phyloP scores from a whole-genome alignment of 64 coral and sea anemone species.

The Montipora sp. region DNA sequence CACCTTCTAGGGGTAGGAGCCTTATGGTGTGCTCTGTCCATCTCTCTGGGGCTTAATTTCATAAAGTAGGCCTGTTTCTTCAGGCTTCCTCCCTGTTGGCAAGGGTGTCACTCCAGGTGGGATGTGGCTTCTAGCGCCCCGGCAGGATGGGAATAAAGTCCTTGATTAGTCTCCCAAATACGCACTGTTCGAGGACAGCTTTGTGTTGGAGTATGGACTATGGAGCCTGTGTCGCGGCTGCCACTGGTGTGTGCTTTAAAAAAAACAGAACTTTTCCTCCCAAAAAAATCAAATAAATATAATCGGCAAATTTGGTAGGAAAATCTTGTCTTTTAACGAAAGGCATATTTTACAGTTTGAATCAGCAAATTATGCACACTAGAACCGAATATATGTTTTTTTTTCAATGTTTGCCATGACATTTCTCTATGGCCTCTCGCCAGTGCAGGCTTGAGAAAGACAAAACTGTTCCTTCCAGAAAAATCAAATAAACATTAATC shows the following conservation, averaged over 20 bases:
- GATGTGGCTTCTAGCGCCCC: background rate
- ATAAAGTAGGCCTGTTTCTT: constrained; percentile 24
- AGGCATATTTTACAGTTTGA: no score
- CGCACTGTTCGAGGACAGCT: background rate
- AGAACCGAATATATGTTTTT: no score
- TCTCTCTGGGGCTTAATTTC: background rate
- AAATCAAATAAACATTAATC: no score
- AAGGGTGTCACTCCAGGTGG: background rate
- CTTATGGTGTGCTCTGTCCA: background rate
- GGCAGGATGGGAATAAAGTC: background rate
- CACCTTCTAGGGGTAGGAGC: constrained; percentile 27
- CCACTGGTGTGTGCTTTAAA: background rate
- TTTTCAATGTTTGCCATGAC: no score
- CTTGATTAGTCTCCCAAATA: constrained; percentile 8
- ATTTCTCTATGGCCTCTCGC: no score
- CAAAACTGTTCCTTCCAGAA: no score
- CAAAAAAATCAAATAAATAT: no score
- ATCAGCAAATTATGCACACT: no score
- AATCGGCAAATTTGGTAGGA: no score
- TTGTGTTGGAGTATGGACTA: background rate
- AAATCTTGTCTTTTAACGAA: no score
- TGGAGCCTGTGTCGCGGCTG: background rate
- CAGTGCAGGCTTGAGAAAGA: no score
- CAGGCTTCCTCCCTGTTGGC: constrained; percentile 21
- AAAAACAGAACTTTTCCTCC: no score